Evolutionary conservation across 2,113 vertebrate genomes (phyloP).

Genomic region (Acrocephalus kingi): DNA sequence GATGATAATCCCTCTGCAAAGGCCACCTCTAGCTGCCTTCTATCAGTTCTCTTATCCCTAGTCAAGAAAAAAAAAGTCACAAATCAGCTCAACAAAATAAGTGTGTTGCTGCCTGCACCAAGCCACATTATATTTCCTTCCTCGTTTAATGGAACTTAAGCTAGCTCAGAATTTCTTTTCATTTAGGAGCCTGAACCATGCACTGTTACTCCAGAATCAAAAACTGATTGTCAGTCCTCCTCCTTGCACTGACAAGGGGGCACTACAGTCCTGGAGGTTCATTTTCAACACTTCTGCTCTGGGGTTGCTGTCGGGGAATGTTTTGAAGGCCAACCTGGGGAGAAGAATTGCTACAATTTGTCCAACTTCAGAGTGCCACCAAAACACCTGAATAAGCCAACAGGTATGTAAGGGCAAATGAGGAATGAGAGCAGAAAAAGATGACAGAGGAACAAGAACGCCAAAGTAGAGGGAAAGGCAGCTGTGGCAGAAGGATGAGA

Average conservation of each 20-base stretch:
- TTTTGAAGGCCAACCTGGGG: background rate
- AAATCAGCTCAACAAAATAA: background rate
- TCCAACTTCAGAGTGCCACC: background rate
- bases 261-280: background rate
- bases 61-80: background rate
- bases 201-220: background rate
- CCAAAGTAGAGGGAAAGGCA: background rate
- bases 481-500: background rate
- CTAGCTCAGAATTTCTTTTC: background rate
- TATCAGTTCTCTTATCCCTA: background rate
- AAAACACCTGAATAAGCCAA: background rate
- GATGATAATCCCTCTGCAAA: background rate
- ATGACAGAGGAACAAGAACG: background rate
- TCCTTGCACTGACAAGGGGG: background rate
- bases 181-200: background rate
- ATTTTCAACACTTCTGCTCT: background rate
- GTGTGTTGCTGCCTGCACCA: fast-evolving
- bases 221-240: background rate
- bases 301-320: background rate
- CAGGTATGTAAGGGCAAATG: background rate
- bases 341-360: background rate
- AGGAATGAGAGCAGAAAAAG: background rate
- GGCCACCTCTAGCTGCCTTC: background rate
- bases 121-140: background rate
- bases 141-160: fast-evolving